Percentiles rank a stretch among this genome's conserved stretches.
These are phyloP conservation scores for Drosophila teissieri DNA, from an alignment of 1,140 invertebrate genomes.

Conservation along the genomic window DNA sequence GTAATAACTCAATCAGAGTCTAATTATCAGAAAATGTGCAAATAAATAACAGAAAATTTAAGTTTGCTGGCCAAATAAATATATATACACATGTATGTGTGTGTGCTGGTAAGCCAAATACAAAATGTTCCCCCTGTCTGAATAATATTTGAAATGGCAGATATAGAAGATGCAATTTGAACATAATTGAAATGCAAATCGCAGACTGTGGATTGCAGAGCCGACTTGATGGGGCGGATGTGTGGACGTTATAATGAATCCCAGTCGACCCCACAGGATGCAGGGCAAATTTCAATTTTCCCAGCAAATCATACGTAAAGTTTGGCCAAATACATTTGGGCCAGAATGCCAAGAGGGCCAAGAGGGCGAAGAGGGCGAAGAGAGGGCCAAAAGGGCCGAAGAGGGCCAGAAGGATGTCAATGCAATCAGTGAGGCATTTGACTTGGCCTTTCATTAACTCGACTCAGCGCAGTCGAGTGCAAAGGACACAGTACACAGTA, in stretches of 20 bases:
- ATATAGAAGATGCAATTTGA: constrained; percentile 30
- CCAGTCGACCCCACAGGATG: constrained; percentile 16
- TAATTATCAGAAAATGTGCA: neutral
- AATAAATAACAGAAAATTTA: constrained; percentile 1
- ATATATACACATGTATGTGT: neutral
- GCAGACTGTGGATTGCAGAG: constrained; percentile 21
- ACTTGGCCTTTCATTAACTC: constrained; percentile 75
- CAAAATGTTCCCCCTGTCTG: neutral
- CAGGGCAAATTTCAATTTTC: constrained; percentile 72
- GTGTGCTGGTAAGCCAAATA: neutral
- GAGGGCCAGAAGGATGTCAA: constrained; percentile 23
- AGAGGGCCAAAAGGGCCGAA: neutral
- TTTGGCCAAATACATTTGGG: constrained; percentile 40
- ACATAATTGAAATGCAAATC: constrained; percentile 55
- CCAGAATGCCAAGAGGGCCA: neutral
- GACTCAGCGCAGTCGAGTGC: constrained; percentile 27
- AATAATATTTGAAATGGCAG: constrained; percentile 4
- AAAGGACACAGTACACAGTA: constrained; percentile 7
- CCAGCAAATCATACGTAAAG: constrained; percentile 78
- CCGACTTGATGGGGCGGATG: constrained; percentile 23
- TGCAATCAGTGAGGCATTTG: constrained; percentile 74
- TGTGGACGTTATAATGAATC: constrained; percentile 56
- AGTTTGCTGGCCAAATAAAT: neutral
- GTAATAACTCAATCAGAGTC: neutral
- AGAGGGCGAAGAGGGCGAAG: neutral